These are phyloP conservation scores for Ictalurus furcatus DNA, from an alignment of 2,113 vertebrate species.

Conservation along the genomic window DNA sequence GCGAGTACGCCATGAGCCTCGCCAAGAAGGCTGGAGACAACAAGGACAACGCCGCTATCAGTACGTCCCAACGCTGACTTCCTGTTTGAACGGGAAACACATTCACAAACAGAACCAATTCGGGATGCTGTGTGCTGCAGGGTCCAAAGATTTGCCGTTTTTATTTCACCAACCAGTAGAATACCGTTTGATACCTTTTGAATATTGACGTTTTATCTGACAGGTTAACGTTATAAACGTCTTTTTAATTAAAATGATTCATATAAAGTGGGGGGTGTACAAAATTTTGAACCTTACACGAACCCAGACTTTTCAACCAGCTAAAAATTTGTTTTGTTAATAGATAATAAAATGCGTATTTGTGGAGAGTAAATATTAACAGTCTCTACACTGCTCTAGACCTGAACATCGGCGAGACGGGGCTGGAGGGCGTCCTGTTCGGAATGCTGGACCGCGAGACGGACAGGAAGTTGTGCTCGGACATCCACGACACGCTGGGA, in stretches of 20 bases:
- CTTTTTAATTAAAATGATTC: background rate
- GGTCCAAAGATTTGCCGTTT: background rate
- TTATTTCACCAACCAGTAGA: background rate
- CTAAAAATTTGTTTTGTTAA: background rate
- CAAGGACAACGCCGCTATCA: conserved; percentile 81
- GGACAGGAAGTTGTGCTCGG: conserved; percentile 92
- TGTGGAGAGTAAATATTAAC: background rate
- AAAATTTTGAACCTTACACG: background rate
- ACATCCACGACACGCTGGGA: conserved; percentile 96
- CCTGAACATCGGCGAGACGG: conserved; percentile 94
- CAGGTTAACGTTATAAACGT: background rate
- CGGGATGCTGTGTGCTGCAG: background rate
- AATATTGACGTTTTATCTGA: background rate
- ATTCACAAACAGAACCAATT: background rate
- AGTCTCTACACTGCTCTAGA: conserved; percentile 60
- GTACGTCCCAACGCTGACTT: conserved; percentile 71
- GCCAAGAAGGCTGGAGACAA: conserved; percentile 84
- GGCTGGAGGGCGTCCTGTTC: conserved; percentile 94
- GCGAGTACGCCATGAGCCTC: conserved; percentile 96
- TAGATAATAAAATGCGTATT: background rate
- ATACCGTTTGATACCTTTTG: background rate
- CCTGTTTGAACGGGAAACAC: conserved; percentile 7
- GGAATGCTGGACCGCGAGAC: conserved; percentile 98
- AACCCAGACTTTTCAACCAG: background rate
- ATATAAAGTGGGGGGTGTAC: too few relatives aligned